Evolutionary conservation across 2,113 vertebrate species (phyloP).

Genomic region (Barnardius zonarius): DNA sequence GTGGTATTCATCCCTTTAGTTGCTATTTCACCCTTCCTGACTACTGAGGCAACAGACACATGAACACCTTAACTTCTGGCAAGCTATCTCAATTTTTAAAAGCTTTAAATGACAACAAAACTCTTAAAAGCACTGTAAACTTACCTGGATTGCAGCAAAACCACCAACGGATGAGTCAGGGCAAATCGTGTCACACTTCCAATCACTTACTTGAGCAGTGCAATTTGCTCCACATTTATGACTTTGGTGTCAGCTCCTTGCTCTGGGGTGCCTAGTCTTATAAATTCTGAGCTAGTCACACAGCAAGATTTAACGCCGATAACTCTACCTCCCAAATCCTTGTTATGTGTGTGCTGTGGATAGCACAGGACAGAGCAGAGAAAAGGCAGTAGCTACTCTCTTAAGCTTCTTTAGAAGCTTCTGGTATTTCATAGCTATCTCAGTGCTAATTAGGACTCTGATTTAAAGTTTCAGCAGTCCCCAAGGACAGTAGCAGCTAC

Average conservation of each 20-base stretch:
- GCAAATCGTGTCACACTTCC: conserved; percentile 4
- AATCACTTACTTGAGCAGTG: background rate
- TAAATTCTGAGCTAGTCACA: conserved; percentile 23
- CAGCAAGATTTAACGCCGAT: background rate
- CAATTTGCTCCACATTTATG: conserved; percentile 38
- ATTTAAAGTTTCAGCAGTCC: conserved; percentile 43
- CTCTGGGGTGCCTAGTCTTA: background rate
- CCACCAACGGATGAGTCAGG: background rate
- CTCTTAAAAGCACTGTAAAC: background rate
- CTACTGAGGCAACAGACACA: background rate
- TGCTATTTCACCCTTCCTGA: background rate
- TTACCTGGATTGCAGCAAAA: conserved; percentile 12
- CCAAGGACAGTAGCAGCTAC: conserved; percentile 12
- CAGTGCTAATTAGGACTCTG: conserved; percentile 31
- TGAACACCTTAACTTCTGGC: background rate
- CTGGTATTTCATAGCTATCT: conserved; percentile 27
- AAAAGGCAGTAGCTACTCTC: conserved; percentile 6
- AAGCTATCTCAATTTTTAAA: background rate
- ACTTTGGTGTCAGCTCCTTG: background rate
- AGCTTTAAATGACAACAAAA: background rate
- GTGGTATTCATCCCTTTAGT: background rate
- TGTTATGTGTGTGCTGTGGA: background rate
- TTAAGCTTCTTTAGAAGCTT: conserved; percentile 52
- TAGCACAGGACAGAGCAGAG: background rate
- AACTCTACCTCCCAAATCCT: conserved; percentile 36